Evolutionary conservation across 2,888 invertebrate species (phyloP), one percentile per base, ranked within the genome.

Genomic region (Tillus elongatus): DNA sequence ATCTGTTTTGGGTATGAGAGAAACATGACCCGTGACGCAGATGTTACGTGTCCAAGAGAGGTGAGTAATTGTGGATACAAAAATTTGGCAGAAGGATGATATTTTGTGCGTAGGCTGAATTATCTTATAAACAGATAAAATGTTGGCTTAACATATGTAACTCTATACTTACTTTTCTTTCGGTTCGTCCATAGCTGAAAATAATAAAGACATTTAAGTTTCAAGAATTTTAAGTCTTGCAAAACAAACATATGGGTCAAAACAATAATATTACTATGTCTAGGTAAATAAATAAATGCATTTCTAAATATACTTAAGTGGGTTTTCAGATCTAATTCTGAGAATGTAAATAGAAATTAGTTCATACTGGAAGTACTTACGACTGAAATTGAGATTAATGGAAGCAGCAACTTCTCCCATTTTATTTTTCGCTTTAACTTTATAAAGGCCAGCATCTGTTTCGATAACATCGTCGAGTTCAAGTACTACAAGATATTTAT

Each of bases 321-420:
- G n/a, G n/a, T n/a, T n/a, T n/a, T n/a, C n/a, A n/a, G n/a, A n/a
- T n/a, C n/a, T n/a, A n/a, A n/a, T n/a, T n/a, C n/a, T n/a, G n/a
- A n/a, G n/a, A n/a, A n/a, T n/a, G n/a, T n/a, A n/a, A n/a, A n/a
- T n/a, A n/a, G n/a, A n/a, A n/a, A n/a, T n/a, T n/a, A n/a, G n/a
- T n/a, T n/a, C n/a, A n/a, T n/a, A n/a, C n/a, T n/a, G n/a, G n/a
- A n/a, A 19, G 53, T 63, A 88, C 91, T 89, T 72, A 95, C 95
- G 93, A 73, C 90, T 91, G 68, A 95, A 92, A 75, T 95, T 95
- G 68, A 96, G 81, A 66, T 92, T 93, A 69, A 93, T 91, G 61
- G 92, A 92, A 55, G 92, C 91, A 59, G 91, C 86, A 65, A 93
- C 91, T 77, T 95, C 93, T 64, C 96, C 96, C 76, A 89, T 88